These are phyloP conservation scores for Pygoscelis adeliae DNA, from an alignment of 2,113 vertebrate genomes.

Conservation along the genomic window DNA sequence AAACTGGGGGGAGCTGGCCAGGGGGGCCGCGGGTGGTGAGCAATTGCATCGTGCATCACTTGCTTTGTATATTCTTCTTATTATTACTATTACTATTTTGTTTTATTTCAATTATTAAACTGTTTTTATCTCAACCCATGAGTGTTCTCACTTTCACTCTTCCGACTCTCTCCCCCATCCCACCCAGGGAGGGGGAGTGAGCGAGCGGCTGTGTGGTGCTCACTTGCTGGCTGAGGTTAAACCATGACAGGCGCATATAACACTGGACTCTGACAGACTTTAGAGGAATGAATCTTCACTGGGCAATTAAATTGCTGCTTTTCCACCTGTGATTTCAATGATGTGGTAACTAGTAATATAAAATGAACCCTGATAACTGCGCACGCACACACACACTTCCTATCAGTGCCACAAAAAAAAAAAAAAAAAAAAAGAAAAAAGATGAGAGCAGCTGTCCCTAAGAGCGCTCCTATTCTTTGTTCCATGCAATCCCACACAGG, in stretches of 20 bases:
- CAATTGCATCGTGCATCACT: too few relatives aligned
- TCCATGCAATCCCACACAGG: background rate
- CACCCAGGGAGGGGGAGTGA: too few relatives aligned
- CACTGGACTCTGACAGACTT: background rate
- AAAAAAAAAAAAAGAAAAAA: background rate
- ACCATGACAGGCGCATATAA: background rate
- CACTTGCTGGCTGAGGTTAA: too few relatives aligned
- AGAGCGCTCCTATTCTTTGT: background rate
- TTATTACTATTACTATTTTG: too few relatives aligned
- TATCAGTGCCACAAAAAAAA: background rate
- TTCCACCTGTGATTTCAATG: background rate
- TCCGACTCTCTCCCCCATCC: too few relatives aligned
- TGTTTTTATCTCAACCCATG: too few relatives aligned
- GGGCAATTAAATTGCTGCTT: background rate
- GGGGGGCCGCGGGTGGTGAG: too few relatives aligned
- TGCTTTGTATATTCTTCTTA: too few relatives aligned
- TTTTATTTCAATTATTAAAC: too few relatives aligned
- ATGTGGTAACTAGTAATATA: background rate
- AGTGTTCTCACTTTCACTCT: too few relatives aligned
- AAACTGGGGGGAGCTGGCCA: too few relatives aligned
- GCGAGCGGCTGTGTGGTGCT: too few relatives aligned
- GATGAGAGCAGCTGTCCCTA: background rate
- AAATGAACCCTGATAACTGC: background rate
- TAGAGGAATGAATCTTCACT: background rate
- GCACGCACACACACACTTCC: accelerated